Base-by-base conservation (phyloP, 2,113 vertebrate genomes). In the Cephalophus harveyi region DNA sequence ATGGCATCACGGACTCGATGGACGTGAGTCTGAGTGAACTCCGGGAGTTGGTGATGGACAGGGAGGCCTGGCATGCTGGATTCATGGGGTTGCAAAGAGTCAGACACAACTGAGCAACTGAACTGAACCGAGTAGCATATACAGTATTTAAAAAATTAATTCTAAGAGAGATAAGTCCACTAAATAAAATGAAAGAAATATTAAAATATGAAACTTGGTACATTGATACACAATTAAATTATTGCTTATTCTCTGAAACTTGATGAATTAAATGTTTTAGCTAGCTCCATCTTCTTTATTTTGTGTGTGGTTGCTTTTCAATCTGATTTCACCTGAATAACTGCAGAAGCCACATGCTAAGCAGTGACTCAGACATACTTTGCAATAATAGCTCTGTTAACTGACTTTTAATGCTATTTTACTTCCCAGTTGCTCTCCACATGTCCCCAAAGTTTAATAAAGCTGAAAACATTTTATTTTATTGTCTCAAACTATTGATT, bases 401-500 rank as follows among this genome's bases (percentile, higher is more conserved):
- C 98, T 97, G 97, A 96, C 89, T 98, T 98, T 97, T 98, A 99
- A 99, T 97, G 95, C 95, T 92, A 57, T 96, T 97, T 97, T 98
- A 85, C 97, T 98, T 98, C 94, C 54, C 93, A 97, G 91, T 94
- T 98, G 95, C 82, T 98, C 91, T 92, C 94, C 60, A 97, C 87
- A 84, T 97, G 91, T 97, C 98, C 98, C 97, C 71, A 21, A 99
- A 98, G 98, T 98, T 99, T 99, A 98, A 99, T 99, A 99, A 99
- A 98, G 95, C 98, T 98, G 96, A 98, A 98, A 98, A 97, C 98
- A 98, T 98, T 98, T 99, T 98, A 98, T 98, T 98, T 98, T 98
- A 98, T 98, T 99, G 97, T 98, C 95, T 98, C 93, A 89, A 96
- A 97, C 96, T 98, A 99, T 99, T 98, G 99, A 99, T 98, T 99